Base-by-base conservation (phyloP, 2,113 vertebrate genomes). In the Brachionichthys hirsutus region DNA sequence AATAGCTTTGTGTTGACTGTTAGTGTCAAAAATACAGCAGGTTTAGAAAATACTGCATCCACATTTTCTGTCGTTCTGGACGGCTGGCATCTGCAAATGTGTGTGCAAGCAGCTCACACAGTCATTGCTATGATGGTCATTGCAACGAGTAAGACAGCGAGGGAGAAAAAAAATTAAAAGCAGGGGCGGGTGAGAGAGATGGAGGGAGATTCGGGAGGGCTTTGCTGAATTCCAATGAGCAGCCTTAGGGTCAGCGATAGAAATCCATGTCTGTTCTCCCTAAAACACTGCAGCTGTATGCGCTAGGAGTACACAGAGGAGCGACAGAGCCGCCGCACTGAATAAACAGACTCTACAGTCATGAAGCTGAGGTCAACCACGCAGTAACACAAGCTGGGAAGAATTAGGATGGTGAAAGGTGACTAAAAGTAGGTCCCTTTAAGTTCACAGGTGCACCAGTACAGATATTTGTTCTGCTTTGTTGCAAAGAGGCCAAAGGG, bases 241-340 rank as follows among this genome's bases (percentile, higher is more conserved):
- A 73, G 80, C 78, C 87, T 80, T 51, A 51, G 80, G 80, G 76
- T 81, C 75, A 73, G 66, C 40, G 42, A 83, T 81, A 86, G 82
- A 87, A 83, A 87, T 84, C 80, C 72, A 63, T 81, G 84, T 78
- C 80, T 87, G 80, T 79, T 84, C 78, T 75, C 70, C 70, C 77
- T 80, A 76, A 85, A 81, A 79, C 83, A 72, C 70, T 56, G 82
- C 82, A 84, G 80, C 80, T 84, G 85, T 76, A 75, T 77, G 70
- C 12, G 65, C 73, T 54, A 1, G 49, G 73, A 12, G 47, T 47
- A 40, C 74, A 85, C 81, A 85, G 81, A 84, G 62, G 51, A 69
- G 74, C 75, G 59, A 83, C 81, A 77, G 56, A 82, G 73, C 65
- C 19, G 41, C 64, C 58, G 46, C 16, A 44, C 59, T 73, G 74